Percentiles rank a stretch among this genome's conserved stretches.
Conservation (phyloP, 2,888 invertebrate genomes). For the Camponotus fellah region DNA sequence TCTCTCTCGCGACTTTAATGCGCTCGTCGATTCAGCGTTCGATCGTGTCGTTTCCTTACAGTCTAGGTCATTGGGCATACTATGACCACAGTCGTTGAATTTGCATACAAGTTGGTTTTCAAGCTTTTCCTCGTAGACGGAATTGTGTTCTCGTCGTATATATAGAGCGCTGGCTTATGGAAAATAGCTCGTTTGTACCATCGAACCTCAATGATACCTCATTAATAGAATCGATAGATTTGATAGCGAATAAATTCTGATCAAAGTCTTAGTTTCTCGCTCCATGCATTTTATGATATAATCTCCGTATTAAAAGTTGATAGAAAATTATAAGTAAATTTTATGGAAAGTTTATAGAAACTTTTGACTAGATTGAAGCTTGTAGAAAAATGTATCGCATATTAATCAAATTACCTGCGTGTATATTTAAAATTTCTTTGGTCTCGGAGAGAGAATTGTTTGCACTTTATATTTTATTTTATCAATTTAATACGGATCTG, state of each 20-base stretch:
- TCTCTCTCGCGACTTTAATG: constrained; percentile 1
- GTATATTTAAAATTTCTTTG: background rate
- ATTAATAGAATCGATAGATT: constrained; percentile 34
- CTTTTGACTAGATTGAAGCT: background rate
- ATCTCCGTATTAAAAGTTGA: background rate
- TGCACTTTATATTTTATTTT: background rate
- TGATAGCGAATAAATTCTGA: constrained; percentile 22
- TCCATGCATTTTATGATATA: background rate
- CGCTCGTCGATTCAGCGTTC: constrained; percentile 47
- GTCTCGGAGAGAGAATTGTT: no score
- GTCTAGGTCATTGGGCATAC: constrained; percentile 50
- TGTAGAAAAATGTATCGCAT: background rate
- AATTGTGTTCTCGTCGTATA: constrained; percentile 53
- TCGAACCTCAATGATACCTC: constrained; percentile 12
- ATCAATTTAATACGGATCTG: background rate
- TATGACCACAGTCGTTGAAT: constrained; percentile 61
- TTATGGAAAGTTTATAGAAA: background rate
- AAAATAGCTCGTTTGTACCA: constrained; percentile 57
- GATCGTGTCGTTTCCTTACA: constrained; percentile 53
- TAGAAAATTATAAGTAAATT: background rate
- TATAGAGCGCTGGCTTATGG: constrained; percentile 45
- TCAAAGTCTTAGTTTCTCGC: background rate
- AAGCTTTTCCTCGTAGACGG: constrained; percentile 56
- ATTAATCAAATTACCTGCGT: background rate
- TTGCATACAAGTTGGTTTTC: constrained; percentile 72